Conservation (phyloP, 1,140 invertebrate genomes). For the Ceratoteleas bidentatus region DNA sequence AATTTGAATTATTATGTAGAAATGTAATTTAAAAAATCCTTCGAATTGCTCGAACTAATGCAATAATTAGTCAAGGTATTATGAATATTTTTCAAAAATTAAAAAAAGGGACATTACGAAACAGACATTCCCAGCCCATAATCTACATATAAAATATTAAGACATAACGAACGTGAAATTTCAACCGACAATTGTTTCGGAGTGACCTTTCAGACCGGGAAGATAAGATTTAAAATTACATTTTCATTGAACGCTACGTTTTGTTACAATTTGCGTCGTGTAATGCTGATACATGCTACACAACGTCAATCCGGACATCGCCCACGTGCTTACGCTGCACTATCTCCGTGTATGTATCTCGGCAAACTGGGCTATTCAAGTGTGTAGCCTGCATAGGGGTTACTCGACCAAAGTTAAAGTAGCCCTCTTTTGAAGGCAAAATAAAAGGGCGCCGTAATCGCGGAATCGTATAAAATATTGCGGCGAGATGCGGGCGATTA, state of each 20-base stretch:
- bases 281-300: constrained; percentile 51
- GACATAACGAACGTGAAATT: constrained; percentile 3
- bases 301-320: constrained; percentile 30
- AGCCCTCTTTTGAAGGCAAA: constrained; percentile 47
- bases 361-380: constrained; percentile 43
- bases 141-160: too few relatives aligned
- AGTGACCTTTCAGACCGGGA: background rate
- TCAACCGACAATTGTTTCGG: constrained; percentile 17
- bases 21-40: too few relatives aligned
- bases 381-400: constrained; percentile 52
- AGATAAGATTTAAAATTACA: constrained; percentile 35
- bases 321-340: constrained; percentile 50
- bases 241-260: constrained; percentile 28
- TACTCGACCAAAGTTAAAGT: constrained; percentile 55
- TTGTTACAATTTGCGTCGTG: constrained; percentile 57
- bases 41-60: background rate
- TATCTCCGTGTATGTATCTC: constrained; percentile 60
- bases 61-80: too few relatives aligned
- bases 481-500: constrained; percentile 59
- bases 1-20: too few relatives aligned
- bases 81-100: too few relatives aligned
- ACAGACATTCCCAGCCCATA: too few relatives aligned
- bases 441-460: constrained; percentile 58
- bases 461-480: constrained; percentile 56
- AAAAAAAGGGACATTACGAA: too few relatives aligned